Percentiles rank a stretch among this genome's conserved stretches.
Conservation (phyloP, 1,140 invertebrate species). For the Wasmannia auropunctata region DNA sequence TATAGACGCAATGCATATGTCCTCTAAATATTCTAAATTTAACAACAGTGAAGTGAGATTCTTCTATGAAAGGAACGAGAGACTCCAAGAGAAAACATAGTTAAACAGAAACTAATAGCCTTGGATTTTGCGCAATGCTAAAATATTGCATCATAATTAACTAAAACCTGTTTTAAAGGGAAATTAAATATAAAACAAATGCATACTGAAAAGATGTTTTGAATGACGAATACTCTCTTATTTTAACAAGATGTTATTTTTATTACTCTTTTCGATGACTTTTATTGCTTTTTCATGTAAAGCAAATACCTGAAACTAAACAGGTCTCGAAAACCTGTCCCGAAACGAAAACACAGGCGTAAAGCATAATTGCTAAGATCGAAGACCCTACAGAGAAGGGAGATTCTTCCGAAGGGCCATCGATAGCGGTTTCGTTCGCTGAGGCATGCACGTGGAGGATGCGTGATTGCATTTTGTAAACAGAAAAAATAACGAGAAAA, state of each 20-base stretch:
- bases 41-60: neutral
- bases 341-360: neutral
- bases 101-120: neutral
- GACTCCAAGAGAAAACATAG: neutral
- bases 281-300: conserved; percentile 37
- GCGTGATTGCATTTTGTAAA: too few relatives aligned
- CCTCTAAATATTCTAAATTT: neutral
- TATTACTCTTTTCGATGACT: neutral
- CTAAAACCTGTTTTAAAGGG: neutral
- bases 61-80: neutral
- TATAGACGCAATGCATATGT: neutral
- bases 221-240: neutral
- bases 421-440: neutral
- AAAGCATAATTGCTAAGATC: neutral
- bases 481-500: neutral
- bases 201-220: neutral
- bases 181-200: neutral
- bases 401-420: neutral
- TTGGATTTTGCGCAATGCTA: neutral
- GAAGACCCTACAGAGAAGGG: neutral
- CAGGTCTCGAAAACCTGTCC: neutral
- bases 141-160: conserved; percentile 16
- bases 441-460: conserved; percentile 1
- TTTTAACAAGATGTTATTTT: neutral
- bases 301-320: neutral